Conservation (phyloP, 2,113 vertebrate genomes). For the Hemicordylus capensis region DNA sequence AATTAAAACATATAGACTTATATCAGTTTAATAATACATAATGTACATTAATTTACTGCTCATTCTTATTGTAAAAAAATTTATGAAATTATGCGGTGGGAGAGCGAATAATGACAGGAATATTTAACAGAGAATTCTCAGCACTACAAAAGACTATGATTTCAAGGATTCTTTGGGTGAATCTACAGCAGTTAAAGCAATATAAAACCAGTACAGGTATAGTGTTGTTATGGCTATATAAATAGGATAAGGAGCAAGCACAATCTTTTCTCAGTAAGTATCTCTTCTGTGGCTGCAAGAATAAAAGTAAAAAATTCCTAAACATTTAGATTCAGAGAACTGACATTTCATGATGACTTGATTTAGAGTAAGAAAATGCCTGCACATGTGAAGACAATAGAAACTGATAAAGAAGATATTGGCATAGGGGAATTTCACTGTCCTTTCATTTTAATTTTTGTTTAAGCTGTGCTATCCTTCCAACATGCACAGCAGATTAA, state of each 20-base stretch:
- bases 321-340: not conserved
- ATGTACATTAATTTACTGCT: not conserved
- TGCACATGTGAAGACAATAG: not conserved
- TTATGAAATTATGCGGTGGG: not conserved
- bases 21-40: no score
- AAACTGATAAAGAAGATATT: not conserved
- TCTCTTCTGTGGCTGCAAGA: no score
- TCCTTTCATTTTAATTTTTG: not conserved
- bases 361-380: not conserved
- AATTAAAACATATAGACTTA: no score
- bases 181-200: not conserved
- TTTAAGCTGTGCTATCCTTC: not conserved
- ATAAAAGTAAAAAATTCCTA: not conserved
- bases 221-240: not conserved
- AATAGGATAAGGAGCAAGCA: not conserved
- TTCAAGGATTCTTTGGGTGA: not conserved
- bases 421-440: not conserved
- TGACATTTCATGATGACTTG: not conserved
- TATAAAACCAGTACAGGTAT: not conserved
- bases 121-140: not conserved
- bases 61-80: not conserved
- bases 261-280: not conserved
- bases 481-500: not conserved
- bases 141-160: no score
- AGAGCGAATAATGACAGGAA: no score